Conservation (phyloP, 2,888 invertebrate genomes). For the Autographa gamma region DNA sequence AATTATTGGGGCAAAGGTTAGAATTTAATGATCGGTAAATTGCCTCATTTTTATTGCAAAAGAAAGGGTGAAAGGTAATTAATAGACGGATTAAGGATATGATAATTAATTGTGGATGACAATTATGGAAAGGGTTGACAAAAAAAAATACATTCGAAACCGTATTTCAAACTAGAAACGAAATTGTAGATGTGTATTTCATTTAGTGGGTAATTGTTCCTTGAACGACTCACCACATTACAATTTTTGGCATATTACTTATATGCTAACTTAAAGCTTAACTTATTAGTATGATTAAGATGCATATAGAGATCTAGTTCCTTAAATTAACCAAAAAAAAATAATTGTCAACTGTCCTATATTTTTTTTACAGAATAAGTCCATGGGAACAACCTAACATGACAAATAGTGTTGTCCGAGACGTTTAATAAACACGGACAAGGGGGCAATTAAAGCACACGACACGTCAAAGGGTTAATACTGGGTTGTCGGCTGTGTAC, state of each 20-base stretch:
- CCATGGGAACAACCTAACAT: slow-evolving; percentile 74
- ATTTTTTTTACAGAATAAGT: slow-evolving; percentile 66
- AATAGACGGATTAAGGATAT: slow-evolving; percentile 14
- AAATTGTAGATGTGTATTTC: background rate
- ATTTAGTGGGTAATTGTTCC: background rate
- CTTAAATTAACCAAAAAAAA: background rate
- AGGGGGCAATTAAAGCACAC: slow-evolving; percentile 80
- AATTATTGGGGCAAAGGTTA: slow-evolving; percentile 51
- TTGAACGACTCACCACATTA: too few species aligned
- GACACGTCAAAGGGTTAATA: slow-evolving; percentile 88
- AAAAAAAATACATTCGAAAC: background rate
- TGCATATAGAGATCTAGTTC: background rate
- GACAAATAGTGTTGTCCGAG: slow-evolving; percentile 76
- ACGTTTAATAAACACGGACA: slow-evolving; percentile 81
- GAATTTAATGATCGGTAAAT: slow-evolving; percentile 38
- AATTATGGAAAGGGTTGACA: background rate
- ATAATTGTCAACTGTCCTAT: too few species aligned
- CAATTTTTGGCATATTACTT: too few species aligned
- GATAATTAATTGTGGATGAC: slow-evolving; percentile 2
- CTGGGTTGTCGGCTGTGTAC: slow-evolving; percentile 66
- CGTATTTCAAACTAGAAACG: background rate
- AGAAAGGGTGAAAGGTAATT: slow-evolving; percentile 12
- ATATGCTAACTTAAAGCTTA: background rate
- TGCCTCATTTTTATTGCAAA: slow-evolving; percentile 14
- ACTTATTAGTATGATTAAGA: background rate